Base-by-base conservation (phyloP, 2,797 vertebrate genomes). In the Microctenopoma steveboyesi region DNA sequence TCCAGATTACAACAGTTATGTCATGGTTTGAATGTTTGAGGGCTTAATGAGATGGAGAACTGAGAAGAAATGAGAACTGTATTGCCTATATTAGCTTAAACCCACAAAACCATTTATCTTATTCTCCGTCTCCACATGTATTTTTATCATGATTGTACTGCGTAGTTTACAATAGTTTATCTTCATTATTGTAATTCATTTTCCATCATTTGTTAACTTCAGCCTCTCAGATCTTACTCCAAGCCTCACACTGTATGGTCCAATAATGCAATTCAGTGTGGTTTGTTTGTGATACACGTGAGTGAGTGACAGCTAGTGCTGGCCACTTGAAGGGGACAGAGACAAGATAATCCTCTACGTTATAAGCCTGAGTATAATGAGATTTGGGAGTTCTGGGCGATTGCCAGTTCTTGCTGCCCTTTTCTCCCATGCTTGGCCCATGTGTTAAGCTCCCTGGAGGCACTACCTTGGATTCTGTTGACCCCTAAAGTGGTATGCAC, bases 311-410 rank as follows among this genome's bases (percentile, higher is more conserved):
- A 84, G 65, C 62, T 49, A 69, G 62, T 45, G 43, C 64, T 61
- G 65, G 79, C 82, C 72, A 89, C 74, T 90, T 81, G 48, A 74
- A 81, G 64, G 35, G 39, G 48, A 76, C 65, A 76, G 69, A 48
- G 69, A 81, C 70, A 60, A 78, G 83, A 78, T 89, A 86, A 90
- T 87, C 85, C 85, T 84, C 78, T 78, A 78, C 76, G 16, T 82
- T 85, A 74, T 87, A 87, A 91, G 62, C 86, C 75, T 39, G 63
- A 8, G 65, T 80, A 30, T 92, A 91, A 91, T 91, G 82, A 88
- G 89, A 89, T 91, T 88, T 78, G 72, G 65, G 70, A 69, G 70
- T 72, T 86, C 81, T 82, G 83, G 83, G 55, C 66, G 47, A 12
- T 62, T 72, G 86, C 87, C 88, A 87, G 82, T 79, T 87, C 85